Evolutionary conservation across 2,113 vertebrate species (phyloP).

Genomic region (Donacobius atricapilla): DNA sequence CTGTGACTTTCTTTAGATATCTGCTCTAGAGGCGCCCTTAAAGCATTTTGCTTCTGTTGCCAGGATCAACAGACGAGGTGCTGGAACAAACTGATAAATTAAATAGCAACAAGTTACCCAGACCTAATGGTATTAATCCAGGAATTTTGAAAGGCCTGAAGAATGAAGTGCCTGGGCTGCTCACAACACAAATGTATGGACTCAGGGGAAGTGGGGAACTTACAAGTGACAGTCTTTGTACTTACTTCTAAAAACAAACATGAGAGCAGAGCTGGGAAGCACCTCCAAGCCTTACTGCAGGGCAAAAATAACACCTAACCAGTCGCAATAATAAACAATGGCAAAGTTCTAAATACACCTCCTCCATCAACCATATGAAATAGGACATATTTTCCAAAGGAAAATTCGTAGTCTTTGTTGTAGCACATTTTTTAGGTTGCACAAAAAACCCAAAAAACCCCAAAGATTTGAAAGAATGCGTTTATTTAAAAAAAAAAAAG

Average conservation of each 20-base stretch:
- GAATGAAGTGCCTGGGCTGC: slow-evolving; percentile 30
- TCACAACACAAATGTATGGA: neutral
- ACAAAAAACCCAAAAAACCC: neutral
- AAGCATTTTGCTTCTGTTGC: slow-evolving; percentile 42
- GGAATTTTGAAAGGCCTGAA: slow-evolving; percentile 38
- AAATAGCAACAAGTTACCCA: slow-evolving; percentile 53
- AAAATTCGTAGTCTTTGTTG: neutral
- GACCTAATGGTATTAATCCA: slow-evolving; percentile 53
- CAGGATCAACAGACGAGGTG: slow-evolving; percentile 54
- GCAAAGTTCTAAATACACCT: neutral
- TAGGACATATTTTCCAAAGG: neutral
- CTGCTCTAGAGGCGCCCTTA: slow-evolving; percentile 9
- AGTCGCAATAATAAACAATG: neutral
- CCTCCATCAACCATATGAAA: neutral
- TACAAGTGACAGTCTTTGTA: slow-evolving; percentile 19
- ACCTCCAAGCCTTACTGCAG: neutral
- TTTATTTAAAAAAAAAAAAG: neutral
- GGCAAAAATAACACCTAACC: slow-evolving; percentile 43
- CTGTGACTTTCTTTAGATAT: slow-evolving; percentile 26
- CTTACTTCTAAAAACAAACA: slow-evolving; percentile 34
- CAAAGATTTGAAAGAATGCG: neutral
- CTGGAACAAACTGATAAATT: slow-evolving; percentile 62
- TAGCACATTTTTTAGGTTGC: neutral
- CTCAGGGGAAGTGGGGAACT: neutral
- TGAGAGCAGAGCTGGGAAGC: neutral